These are phyloP conservation scores for Perdita meconis DNA, from an alignment of 2,888 invertebrate species.

Conservation along the genomic window DNA sequence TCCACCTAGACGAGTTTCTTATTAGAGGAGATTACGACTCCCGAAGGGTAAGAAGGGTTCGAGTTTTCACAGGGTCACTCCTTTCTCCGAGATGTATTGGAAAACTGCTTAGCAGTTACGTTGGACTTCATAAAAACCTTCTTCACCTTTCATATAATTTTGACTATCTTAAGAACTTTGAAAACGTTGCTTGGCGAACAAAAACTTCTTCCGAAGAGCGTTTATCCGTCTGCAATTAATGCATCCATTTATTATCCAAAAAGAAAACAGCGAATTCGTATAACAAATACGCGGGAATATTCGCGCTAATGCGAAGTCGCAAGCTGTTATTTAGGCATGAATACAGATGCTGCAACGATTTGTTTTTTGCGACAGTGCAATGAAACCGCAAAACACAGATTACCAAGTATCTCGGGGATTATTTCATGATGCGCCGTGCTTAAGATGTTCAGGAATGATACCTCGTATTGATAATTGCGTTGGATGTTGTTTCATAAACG, in stretches of 20 bases:
- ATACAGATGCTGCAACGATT: neutral
- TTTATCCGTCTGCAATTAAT: neutral
- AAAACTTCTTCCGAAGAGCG: neutral
- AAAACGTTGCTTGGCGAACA: neutral
- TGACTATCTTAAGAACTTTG: neutral
- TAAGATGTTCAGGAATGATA: neutral
- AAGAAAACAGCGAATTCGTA: neutral
- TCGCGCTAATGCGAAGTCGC: neutral
- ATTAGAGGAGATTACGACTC: constrained; percentile 1
- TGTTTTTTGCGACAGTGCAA: neutral
- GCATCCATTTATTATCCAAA: neutral
- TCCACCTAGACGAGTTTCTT: constrained; percentile 12
- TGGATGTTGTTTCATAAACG: neutral
- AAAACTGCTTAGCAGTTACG: neutral
- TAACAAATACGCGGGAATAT: neutral
- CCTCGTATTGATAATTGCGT: neutral
- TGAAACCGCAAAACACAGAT: constrained; percentile 16
- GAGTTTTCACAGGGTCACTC: neutral
- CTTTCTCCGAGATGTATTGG: neutral
- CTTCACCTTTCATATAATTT: neutral
- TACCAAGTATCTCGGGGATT: constrained; percentile 2
- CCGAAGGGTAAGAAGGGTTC: neutral
- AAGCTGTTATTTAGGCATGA: constrained; percentile 4
- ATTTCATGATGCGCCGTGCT: neutral
- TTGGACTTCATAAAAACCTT: neutral